Evolutionary conservation across 2,113 vertebrate species (phyloP).

Genomic region (Bettongia penicillata): DNA sequence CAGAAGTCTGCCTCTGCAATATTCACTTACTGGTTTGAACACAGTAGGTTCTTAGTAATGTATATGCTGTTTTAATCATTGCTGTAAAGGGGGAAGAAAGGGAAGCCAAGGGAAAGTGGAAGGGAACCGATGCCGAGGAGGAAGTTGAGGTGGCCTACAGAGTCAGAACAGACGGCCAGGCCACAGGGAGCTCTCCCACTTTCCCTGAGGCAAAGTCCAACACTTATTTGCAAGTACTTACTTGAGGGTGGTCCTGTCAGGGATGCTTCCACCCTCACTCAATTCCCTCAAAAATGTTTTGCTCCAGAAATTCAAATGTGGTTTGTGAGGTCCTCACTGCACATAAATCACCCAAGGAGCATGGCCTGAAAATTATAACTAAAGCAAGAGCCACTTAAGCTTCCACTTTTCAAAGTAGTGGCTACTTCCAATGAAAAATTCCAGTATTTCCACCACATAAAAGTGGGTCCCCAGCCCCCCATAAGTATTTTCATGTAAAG

Average conservation of each 20-base stretch:
- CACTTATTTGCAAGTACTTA: neutral
- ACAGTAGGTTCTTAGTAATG: neutral
- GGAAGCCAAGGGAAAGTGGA: neutral
- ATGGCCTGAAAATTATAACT: neutral
- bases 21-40: neutral
- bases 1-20: neutral
- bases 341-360: neutral
- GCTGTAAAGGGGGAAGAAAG: neutral
- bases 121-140: neutral
- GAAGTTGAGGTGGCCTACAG: neutral
- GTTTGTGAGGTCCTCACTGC: conserved; percentile 2
- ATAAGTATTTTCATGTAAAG: conserved; percentile 17
- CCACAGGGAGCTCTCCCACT: neutral
- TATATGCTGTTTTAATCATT: neutral
- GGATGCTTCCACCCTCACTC: neutral
- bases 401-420: neutral
- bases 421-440: conserved; percentile 2
- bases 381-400: neutral
- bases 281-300: conserved; percentile 36
- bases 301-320: conserved; percentile 15
- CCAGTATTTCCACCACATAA: conserved; percentile 15
- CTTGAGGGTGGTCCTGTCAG: conserved; percentile 5
- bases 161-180: neutral
- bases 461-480: neutral
- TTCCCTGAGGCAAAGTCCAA: neutral